Evolutionary conservation across 1,140 invertebrate species (phyloP).

Genomic region (Ceratina japonica): DNA sequence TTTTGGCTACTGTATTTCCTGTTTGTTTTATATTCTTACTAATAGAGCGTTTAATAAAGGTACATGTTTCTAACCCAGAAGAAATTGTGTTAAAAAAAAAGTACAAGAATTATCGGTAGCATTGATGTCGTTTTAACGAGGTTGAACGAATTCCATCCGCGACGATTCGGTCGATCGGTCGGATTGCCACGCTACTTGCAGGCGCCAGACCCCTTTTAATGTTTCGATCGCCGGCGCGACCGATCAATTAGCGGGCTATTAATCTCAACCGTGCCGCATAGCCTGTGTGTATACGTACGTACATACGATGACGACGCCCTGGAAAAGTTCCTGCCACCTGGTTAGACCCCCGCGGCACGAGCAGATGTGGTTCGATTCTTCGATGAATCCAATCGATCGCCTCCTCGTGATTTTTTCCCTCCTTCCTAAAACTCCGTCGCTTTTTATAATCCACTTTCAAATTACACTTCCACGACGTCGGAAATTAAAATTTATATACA

Average conservation of each 20-base stretch:
- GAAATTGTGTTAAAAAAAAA: background rate
- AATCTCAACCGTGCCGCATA: conserved; percentile 50
- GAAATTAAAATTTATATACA: no score
- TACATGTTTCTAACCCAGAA: background rate
- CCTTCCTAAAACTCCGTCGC: background rate
- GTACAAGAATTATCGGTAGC: conserved; percentile 33
- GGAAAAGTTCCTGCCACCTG: conserved; percentile 71
- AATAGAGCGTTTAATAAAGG: no score
- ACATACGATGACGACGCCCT: conserved; percentile 39
- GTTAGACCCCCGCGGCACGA: conserved; percentile 69
- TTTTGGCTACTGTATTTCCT: background rate
- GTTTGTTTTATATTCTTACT: background rate
- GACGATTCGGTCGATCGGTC: conserved; percentile 34
- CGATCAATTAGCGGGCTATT: conserved; percentile 65
- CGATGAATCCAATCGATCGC: conserved; percentile 65
- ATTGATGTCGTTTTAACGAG: conserved; percentile 47
- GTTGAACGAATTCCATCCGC: conserved; percentile 37
- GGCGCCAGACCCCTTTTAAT: conserved; percentile 51
- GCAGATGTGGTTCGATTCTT: conserved; percentile 58
- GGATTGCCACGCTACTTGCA: conserved; percentile 34
- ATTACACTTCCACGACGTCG: no score
- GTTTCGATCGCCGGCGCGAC: conserved; percentile 46
- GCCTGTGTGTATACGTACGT: conserved; percentile 12
- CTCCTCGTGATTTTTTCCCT: conserved; percentile 30
- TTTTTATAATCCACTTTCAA: background rate